phyloP scores from a whole-genome alignment of 2,888 invertebrate species.

The Drosophila pseudotakahashii region DNA sequence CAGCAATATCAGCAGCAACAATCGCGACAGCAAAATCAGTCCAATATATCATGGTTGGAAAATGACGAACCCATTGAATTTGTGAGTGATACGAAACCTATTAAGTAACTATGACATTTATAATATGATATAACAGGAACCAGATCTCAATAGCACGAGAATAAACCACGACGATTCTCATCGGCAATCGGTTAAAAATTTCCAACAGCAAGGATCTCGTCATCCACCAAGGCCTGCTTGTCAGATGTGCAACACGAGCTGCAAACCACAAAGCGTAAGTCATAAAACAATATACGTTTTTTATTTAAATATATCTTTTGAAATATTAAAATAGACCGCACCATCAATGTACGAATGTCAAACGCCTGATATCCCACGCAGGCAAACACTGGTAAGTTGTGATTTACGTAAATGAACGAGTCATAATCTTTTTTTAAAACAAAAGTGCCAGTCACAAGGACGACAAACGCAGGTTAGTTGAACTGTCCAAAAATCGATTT shows the following conservation, averaged over 20 bases:
- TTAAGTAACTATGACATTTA: background rate
- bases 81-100: background rate
- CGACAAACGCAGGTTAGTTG: background rate
- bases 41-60: background rate
- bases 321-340: background rate
- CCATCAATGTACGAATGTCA: background rate
- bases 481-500: too few relatives aligned
- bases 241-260: background rate
- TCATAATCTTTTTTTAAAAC: background rate
- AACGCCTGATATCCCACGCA: background rate
- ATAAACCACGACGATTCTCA: background rate
- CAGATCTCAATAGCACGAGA: slow-evolving; percentile 4
- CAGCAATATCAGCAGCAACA: slow-evolving; percentile 9
- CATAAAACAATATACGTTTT: background rate
- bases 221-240: background rate
- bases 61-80: slow-evolving; percentile 3
- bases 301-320: background rate
- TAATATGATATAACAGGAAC: background rate
- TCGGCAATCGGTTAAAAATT: background rate
- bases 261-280: slow-evolving; percentile 1
- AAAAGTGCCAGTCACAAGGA: background rate
- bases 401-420: background rate
- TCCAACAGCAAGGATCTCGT: too few relatives aligned
- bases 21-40: background rate
- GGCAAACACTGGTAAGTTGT: background rate